These are phyloP conservation scores for Andrena flavipes DNA, from an alignment of 2,888 invertebrate species.

Conservation along the genomic window DNA sequence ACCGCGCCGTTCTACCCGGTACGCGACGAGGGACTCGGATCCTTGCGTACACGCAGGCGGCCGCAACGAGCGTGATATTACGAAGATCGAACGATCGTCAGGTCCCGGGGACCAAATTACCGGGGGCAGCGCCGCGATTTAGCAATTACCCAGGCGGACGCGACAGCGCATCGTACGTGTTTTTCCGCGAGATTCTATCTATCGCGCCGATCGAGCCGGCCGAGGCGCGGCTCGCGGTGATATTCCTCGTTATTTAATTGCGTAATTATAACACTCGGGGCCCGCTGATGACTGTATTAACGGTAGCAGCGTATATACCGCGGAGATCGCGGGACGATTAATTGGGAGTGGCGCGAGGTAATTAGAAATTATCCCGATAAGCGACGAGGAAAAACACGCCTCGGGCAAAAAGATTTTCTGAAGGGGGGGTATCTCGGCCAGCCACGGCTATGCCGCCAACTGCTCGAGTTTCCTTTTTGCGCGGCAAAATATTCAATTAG, in stretches of 20 bases:
- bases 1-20: background rate
- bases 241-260: slow-evolving; percentile 44
- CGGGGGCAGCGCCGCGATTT: slow-evolving; percentile 17
- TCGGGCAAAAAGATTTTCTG: slow-evolving; percentile 8
- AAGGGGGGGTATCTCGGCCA: background rate
- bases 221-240: background rate
- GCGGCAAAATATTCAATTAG: slow-evolving; percentile 8
- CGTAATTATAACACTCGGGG: slow-evolving; percentile 48
- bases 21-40: background rate
- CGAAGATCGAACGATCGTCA: slow-evolving; percentile 32
- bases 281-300: slow-evolving; percentile 29
- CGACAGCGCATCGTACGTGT: slow-evolving; percentile 26
- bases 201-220: slow-evolving; percentile 21
- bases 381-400: slow-evolving; percentile 13
- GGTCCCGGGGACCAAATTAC: slow-evolving; percentile 24
- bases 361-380: slow-evolving; percentile 53
- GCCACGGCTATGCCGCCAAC: background rate
- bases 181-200: slow-evolving; percentile 44
- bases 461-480: background rate
- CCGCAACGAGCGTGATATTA: slow-evolving; percentile 13
- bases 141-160: slow-evolving; percentile 40
- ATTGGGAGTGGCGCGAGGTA: slow-evolving; percentile 29
- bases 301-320: slow-evolving; percentile 15
- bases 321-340: slow-evolving; percentile 43
- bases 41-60: background rate